Evolutionary conservation across 2,888 invertebrate genomes (phyloP).

Genomic region (Laspeyria flexula): DNA sequence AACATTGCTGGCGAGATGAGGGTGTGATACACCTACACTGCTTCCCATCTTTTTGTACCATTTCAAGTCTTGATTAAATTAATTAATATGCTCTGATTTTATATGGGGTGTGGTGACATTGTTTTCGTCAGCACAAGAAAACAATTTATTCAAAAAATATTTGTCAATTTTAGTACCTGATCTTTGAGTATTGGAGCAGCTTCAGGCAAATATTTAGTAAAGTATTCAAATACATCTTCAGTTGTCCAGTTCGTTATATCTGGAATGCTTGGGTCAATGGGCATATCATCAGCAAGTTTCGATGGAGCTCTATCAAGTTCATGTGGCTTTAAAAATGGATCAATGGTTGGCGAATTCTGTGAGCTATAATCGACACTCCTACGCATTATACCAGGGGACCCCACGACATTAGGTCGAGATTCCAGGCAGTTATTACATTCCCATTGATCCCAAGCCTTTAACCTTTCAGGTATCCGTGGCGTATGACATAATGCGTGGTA

Average conservation of each 20-base stretch:
- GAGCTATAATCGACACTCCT: conserved; percentile 62
- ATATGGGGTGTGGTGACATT: too few species aligned
- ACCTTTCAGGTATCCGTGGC: conserved; percentile 87
- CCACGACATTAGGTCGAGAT: conserved; percentile 67
- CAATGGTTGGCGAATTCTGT: conserved; percentile 57
- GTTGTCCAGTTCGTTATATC: conserved; percentile 94
- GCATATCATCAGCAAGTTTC: conserved; percentile 70
- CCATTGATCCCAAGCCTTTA: conserved; percentile 88
- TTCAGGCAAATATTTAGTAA: conserved; percentile 91
- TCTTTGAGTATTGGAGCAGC: conserved; percentile 93
- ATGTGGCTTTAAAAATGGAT: conserved; percentile 79
- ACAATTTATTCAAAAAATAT: too few species aligned
- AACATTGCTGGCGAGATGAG: too few species aligned
- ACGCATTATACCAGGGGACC: conserved; percentile 69
- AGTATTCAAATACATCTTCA: conserved; percentile 93
- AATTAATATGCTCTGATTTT: too few species aligned
- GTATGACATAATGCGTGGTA: conserved; percentile 94
- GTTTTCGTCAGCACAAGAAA: too few species aligned
- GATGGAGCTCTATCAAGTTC: conserved; percentile 76
- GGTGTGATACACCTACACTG: too few species aligned
- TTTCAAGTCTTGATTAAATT: too few species aligned
- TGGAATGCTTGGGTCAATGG: conserved; percentile 89
- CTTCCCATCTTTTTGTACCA: too few species aligned
- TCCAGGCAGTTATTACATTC: conserved; percentile 89
- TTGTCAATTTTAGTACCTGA: too few species aligned